Conservation (phyloP, 1,140 invertebrate species). For the Mya arenaria region DNA sequence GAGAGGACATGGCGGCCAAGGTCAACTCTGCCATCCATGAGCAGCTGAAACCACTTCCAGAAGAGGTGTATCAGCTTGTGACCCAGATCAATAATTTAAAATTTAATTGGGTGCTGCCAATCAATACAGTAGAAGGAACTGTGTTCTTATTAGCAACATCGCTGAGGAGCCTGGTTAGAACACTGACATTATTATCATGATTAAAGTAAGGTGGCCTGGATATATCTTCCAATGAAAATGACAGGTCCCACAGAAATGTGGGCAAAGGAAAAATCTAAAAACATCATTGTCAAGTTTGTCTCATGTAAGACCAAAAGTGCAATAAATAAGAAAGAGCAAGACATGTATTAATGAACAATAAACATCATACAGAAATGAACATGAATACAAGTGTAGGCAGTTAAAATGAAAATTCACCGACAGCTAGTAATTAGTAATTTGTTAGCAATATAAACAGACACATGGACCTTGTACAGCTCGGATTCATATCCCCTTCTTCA, state of each 20-base stretch:
- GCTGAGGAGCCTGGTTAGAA: not conserved
- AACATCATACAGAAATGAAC: not conserved
- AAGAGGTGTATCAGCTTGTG: not conserved
- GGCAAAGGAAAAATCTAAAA: not conserved
- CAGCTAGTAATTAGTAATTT: not conserved
- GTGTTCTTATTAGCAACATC: not conserved
- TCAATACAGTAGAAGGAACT: not conserved
- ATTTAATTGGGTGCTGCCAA: not conserved
- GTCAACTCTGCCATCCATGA: not conserved
- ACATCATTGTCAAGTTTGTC: not conserved
- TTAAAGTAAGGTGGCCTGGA: not conserved
- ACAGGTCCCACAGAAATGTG: not conserved
- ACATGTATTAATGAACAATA: not conserved
- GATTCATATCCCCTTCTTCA: too few species aligned
- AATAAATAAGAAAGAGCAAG: not conserved
- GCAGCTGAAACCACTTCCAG: not conserved
- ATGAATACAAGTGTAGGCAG: not conserved
- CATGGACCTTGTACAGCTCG: too few species aligned
- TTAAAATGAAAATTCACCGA: not conserved
- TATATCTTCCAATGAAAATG: not conserved
- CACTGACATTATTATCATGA: not conserved
- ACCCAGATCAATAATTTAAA: not conserved
- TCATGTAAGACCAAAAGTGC: not conserved
- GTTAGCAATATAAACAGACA: too few species aligned
- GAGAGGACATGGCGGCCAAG: not conserved